A percentile compares a stretch with the other conserved stretches of the same genome.
Evolutionary conservation across 2,113 vertebrate species (phyloP).

Genomic region (Coturnix japonica): DNA sequence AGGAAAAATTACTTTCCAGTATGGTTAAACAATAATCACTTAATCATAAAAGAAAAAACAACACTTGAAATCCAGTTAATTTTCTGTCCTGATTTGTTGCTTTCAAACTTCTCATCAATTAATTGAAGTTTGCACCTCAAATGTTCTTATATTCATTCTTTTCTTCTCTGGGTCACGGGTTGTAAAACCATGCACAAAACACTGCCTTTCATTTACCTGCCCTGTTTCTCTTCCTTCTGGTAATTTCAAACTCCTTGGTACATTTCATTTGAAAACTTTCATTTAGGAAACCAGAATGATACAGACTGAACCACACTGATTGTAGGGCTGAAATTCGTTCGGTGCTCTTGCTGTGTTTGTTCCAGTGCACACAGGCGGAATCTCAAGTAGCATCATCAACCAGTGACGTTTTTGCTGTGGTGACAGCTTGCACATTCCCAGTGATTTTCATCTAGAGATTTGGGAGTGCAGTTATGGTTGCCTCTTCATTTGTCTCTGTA

Average conservation of each 20-base stretch:
- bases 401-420: background rate
- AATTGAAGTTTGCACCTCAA: background rate
- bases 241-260: background rate
- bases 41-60: background rate
- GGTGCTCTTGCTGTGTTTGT: background rate
- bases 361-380: background rate
- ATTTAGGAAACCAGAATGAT: background rate
- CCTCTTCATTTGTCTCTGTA: background rate
- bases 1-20: background rate
- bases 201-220: background rate
- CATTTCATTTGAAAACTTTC: background rate
- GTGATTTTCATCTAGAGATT: background rate
- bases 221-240: background rate
- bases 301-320: background rate
- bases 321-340: background rate
- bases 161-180: background rate
- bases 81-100: background rate
- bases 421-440: background rate
- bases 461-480: background rate
- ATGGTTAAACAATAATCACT: background rate
- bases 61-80: background rate
- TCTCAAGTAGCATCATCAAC: background rate
- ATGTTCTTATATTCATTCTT: background rate
- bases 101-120: background rate
- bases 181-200: background rate